Evolutionary conservation across 92 coral and sea anemone genomes (phyloP), one percentile per base, ranked within the genome.

Genomic region (Zoanthus sansibaricus): DNA sequence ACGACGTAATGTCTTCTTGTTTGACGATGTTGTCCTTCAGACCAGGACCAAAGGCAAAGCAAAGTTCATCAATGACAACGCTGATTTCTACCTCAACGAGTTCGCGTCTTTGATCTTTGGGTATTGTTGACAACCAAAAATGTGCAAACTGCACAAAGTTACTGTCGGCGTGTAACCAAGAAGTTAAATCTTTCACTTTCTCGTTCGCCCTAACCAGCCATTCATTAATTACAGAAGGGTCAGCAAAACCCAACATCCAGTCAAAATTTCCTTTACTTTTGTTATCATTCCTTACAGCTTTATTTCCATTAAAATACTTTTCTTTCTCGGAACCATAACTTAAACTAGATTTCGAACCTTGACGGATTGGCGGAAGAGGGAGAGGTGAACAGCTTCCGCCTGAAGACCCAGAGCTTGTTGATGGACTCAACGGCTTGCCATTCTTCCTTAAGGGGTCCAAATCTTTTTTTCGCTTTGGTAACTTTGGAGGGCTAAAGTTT

Each of bases 21-120:
- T 93, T 49, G 75, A 95, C 78, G 7, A 77, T 74, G 48, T 87
- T 88, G 56, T 82, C 88, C 33, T 91, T 71, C 30, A 92, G 68
- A 25, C 98, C 98, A 51, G 93, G 91, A n/a, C 93, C 94, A 79
- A 96, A 92, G 16, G 98, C 94, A 93, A 94, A 96, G 48, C 75
- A 48, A 12, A 96, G 17, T 73, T 96, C 98, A 52, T 96, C 98
- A 92, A 92, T 86, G 15, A 95, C 67, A 74, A 96, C 91, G 37
- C 93, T 87, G 56, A 78, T 90, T 76, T 96, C 98, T 87, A 96
- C 83, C 68, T 93, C 91, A 52, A 96, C 71, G 0, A 93, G 86
- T 64, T 96, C 95, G 30, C 87, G 25, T 54, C 92, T 95, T 75
- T 94, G 90, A 68, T 86, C 77, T 18, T 88, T 86, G 64, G 94